Evolutionary conservation across 35 echinoderm and acorn worm species (phyloP).

Genomic region (Ptychodera flava): DNA sequence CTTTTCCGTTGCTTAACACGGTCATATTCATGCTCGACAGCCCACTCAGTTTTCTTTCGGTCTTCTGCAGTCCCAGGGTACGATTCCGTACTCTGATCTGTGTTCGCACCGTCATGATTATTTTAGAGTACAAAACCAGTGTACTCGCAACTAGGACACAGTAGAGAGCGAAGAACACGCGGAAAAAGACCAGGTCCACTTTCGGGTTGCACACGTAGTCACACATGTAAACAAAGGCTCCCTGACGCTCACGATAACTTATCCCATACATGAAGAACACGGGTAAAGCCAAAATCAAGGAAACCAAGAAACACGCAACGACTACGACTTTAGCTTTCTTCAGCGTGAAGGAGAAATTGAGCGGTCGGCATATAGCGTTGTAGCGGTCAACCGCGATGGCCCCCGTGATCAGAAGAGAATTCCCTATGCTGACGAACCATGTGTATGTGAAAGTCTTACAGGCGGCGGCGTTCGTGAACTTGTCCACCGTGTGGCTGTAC

Average conservation of each 20-base stretch:
- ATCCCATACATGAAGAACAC: neutral
- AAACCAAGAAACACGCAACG: neutral
- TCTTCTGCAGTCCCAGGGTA: neutral
- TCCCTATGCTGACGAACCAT: neutral
- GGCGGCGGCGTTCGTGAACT: constrained; percentile 5
- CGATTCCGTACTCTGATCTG: neutral
- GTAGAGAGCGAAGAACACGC: constrained; percentile 7
- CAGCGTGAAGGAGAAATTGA: constrained; percentile 9
- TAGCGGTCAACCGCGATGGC: constrained; percentile 42
- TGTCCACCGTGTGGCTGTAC: neutral
- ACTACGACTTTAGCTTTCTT: constrained; percentile 19
- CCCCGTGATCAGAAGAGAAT: constrained; percentile 17
- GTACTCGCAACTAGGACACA: neutral
- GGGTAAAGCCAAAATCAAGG: neutral
- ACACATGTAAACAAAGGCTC: neutral
- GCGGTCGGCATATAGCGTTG: constrained; percentile 36
- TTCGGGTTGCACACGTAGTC: neutral
- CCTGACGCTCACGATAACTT: constrained; percentile 6
- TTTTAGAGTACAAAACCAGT: neutral
- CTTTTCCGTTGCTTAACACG: neutral
- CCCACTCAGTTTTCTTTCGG: neutral
- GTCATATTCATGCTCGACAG: neutral
- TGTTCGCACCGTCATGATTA: neutral
- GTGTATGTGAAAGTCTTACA: constrained; percentile 20
- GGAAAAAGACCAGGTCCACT: constrained; percentile 6